phyloP scores from a whole-genome alignment of 1,140 invertebrate genomes.

The Vanessa atalanta region DNA sequence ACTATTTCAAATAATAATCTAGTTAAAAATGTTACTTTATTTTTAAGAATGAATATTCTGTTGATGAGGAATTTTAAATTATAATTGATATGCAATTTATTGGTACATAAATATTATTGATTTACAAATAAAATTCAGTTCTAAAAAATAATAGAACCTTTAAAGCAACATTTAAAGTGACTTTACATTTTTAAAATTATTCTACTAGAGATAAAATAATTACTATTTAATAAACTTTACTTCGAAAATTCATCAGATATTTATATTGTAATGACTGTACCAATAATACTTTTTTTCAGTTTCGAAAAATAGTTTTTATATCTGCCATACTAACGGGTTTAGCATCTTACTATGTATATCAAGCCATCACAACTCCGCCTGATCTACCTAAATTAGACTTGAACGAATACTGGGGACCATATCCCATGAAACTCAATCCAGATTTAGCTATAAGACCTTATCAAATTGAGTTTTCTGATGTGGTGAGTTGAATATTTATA shows the following conservation, averaged over 20 bases:
- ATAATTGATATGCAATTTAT: no score
- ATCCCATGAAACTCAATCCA: constrained; percentile 54
- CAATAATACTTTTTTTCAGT: constrained; percentile 37
- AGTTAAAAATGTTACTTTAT: background rate
- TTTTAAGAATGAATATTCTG: background rate
- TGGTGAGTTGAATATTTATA: constrained; percentile 52
- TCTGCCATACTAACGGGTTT: constrained; percentile 24
- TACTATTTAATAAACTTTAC: no score
- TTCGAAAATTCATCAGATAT: no score
- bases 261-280: background rate
- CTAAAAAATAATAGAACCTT: no score
- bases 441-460: constrained; percentile 67
- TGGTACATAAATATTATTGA: no score
- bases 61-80: background rate
- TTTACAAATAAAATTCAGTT: no score
- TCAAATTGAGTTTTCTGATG: constrained; percentile 68
- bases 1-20: no score
- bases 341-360: constrained; percentile 46
- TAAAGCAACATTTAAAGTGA: no score
- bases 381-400: constrained; percentile 53
- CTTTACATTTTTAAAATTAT: no score
- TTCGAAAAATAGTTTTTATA: constrained; percentile 40
- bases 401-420: constrained; percentile 67
- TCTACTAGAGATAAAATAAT: no score
- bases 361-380: constrained; percentile 39